A percentile compares a stretch with the other conserved stretches of the same genome.
Conservation (phyloP, 2,113 vertebrate species). For the Forbesichthys agassizii region DNA sequence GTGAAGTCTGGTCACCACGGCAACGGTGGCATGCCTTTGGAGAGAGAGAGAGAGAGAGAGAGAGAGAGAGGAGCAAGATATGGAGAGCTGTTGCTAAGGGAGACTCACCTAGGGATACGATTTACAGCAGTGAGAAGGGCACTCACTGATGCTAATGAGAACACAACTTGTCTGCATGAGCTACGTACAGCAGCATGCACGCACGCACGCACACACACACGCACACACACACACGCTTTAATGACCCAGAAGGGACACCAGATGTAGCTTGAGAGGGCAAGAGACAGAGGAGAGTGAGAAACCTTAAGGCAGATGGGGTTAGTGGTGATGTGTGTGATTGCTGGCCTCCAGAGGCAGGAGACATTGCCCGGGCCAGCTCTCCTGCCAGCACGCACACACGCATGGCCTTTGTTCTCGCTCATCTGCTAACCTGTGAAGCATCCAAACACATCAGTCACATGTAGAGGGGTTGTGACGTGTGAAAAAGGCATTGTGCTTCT, state of each 20-base stretch:
- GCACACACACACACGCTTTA: not conserved
- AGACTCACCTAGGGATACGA: not conserved
- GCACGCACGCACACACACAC: not conserved
- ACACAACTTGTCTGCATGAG: not conserved
- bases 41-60: not conserved
- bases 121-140: not conserved
- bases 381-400: conserved; percentile 47
- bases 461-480: conserved; percentile 6
- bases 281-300: not conserved
- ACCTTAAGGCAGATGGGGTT: conserved; percentile 62
- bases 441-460: conserved; percentile 37
- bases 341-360: conserved; percentile 32
- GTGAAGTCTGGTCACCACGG: conserved; percentile 37
- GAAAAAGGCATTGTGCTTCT: conserved; percentile 22
- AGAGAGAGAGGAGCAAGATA: not conserved
- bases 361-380: conserved; percentile 14
- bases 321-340: conserved; percentile 65
- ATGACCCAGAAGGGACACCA: not conserved
- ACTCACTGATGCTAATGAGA: not conserved
- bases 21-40: conserved; percentile 29
- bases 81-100: no score
- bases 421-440: conserved; percentile 52
- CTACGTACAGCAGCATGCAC: not conserved
- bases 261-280: not conserved
- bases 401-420: conserved; percentile 55